phyloP scores from a whole-genome alignment of 2,797 vertebrate genomes.

The Hippoglossus hippoglossus region DNA sequence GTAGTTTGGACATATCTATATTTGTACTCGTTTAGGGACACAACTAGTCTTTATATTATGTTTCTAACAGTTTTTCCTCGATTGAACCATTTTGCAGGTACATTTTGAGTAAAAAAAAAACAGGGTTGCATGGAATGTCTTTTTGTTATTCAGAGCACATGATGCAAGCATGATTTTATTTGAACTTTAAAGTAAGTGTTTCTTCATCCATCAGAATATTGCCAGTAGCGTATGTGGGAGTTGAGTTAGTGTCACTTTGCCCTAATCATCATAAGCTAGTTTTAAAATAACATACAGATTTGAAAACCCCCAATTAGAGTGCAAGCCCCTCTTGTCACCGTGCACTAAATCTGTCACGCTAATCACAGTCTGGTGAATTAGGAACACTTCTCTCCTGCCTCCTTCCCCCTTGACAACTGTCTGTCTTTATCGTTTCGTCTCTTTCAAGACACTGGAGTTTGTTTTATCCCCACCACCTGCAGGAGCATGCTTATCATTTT shows the following conservation, averaged over 20 bases:
- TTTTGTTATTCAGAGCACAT: constrained; percentile 31
- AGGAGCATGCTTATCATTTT: constrained; percentile 61
- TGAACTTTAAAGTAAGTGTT: constrained; percentile 38
- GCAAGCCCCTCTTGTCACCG: constrained; percentile 62
- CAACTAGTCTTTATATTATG: not conserved
- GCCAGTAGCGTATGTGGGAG: constrained; percentile 62
- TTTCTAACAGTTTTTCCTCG: not conserved
- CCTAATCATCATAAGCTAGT: constrained; percentile 63
- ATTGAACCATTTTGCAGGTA: not conserved
- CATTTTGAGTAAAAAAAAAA: not conserved
- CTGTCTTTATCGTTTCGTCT: constrained; percentile 41
- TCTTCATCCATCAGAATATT: constrained; percentile 50
- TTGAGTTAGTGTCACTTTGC: constrained; percentile 68
- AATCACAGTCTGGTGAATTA: constrained; percentile 72
- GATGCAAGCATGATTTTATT: constrained; percentile 42
- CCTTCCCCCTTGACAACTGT: constrained; percentile 34
- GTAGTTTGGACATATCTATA: not conserved
- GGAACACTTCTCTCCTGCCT: constrained; percentile 38
- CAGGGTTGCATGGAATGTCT: constrained; percentile 15
- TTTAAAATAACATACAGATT: constrained; percentile 69
- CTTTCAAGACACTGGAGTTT: constrained; percentile 10
- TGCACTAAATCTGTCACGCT: constrained; percentile 76
- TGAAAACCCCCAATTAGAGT: constrained; percentile 74
- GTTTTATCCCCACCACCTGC: constrained; percentile 55
- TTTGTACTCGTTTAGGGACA: not conserved